Conservation (phyloP, 2,888 invertebrate genomes). For the Trichogramma dendrolimi region DNA sequence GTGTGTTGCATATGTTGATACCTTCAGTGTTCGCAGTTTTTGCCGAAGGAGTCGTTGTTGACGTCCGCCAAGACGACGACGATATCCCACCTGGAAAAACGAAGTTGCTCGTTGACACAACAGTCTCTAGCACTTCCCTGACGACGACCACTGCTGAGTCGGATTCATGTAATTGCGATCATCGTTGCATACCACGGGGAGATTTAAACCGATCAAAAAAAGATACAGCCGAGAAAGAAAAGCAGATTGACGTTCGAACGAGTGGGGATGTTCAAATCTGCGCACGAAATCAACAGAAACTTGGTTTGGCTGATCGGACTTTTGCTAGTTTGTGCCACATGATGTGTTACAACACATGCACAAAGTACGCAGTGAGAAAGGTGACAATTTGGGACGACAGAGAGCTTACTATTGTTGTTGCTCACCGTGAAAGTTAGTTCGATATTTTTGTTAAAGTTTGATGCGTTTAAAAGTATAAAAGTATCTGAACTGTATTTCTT, state of each 20-base stretch:
- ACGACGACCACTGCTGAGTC: background rate
- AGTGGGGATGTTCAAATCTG: conserved; percentile 38
- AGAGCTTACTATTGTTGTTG: conserved; percentile 24
- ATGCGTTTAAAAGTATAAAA: too few relatives aligned
- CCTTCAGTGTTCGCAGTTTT: conserved; percentile 20
- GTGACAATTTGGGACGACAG: conserved; percentile 27
- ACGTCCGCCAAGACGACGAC: background rate
- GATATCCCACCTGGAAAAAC: background rate
- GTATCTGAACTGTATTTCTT: too few relatives aligned
- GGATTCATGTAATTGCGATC: conserved; percentile 33
- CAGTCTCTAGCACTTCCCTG: background rate
- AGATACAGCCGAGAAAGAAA: conserved; percentile 14
- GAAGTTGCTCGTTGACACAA: background rate
- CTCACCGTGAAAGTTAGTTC: conserved; percentile 41
- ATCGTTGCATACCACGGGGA: conserved; percentile 35
- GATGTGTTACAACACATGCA: conserved; percentile 45
- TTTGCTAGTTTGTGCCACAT: conserved; percentile 47
- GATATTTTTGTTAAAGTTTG: background rate
- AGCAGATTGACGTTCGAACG: conserved; percentile 30
- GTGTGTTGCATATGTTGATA: background rate
- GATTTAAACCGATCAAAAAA: conserved; percentile 32
- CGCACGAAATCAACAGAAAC: conserved; percentile 41
- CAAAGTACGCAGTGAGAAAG: conserved; percentile 33
- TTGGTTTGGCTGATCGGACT: conserved; percentile 36
- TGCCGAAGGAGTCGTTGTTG: background rate